A percentile compares a stretch with the other conserved stretches of the same genome.
These are phyloP conservation scores for Rhinogobius similis DNA, from an alignment of 2,113 vertebrate genomes.

Conservation along the genomic window DNA sequence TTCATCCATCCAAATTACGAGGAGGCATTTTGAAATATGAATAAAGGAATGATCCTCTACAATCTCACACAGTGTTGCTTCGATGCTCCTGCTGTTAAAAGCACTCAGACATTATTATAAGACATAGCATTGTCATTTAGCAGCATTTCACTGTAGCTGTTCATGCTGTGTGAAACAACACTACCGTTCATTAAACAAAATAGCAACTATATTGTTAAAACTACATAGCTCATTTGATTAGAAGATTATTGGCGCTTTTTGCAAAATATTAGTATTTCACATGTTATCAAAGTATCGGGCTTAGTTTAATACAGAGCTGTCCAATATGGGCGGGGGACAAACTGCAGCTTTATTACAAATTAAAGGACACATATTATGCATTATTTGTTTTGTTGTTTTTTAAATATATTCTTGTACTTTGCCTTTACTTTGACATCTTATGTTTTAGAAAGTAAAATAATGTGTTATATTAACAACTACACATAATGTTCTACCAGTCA, in stretches of 20 bases:
- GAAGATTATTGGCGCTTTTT: not conserved
- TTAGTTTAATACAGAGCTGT: not conserved
- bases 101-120: not conserved
- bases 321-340: not conserved
- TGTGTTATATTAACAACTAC: too few species aligned
- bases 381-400: too few species aligned
- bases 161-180: not conserved
- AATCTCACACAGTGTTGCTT: not conserved
- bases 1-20: too few species aligned
- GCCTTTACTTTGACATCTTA: too few species aligned
- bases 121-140: not conserved
- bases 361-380: too few species aligned
- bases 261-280: not conserved
- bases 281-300: not conserved
- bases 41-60: too few species aligned
- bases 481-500: too few species aligned
- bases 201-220: not conserved
- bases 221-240: not conserved
- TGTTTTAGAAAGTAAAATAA: too few species aligned
- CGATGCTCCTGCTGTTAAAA: not conserved
- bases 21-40: too few species aligned
- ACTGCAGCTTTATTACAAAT: too few species aligned
- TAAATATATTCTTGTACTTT: too few species aligned
- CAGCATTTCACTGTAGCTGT: not conserved
- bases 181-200: not conserved